These are phyloP conservation scores for Sebastolobus altivelis DNA, from an alignment of 2,797 vertebrate species.

Conservation along the genomic window DNA sequence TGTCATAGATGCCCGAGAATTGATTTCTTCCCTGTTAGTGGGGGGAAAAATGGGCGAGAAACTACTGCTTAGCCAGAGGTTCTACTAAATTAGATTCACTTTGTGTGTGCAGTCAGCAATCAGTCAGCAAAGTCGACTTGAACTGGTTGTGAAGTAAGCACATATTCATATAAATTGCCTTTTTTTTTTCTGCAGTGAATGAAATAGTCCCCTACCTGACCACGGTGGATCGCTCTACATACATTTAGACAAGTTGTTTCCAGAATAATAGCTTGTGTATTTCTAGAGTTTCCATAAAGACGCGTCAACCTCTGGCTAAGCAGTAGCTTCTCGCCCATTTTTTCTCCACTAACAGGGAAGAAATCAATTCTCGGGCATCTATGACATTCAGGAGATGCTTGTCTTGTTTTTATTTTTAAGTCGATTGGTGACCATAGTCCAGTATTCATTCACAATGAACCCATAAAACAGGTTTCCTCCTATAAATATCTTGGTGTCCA, in stretches of 20 bases:
- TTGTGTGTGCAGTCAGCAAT: conserved; percentile 83
- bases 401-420: conserved; percentile 58
- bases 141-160: conserved; percentile 79
- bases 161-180: conserved; percentile 80
- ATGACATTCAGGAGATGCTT: conserved; percentile 79
- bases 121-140: conserved; percentile 83
- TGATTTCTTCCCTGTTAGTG: conserved; percentile 83
- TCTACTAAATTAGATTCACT: conserved; percentile 84
- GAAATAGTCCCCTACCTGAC: conserved; percentile 65
- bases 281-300: conserved; percentile 45
- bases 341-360: conserved; percentile 78
- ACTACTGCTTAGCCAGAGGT: conserved; percentile 84
- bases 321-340: conserved; percentile 80
- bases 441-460: no score
- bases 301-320: conserved; percentile 79
- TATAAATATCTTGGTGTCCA: no score
- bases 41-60: conserved; percentile 79
- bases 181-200: conserved; percentile 73
- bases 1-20: conserved; percentile 79
- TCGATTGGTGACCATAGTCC: no score
- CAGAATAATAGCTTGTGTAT: conserved; percentile 50
- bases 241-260: conserved; percentile 67
- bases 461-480: no score
- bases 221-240: conserved; percentile 49
- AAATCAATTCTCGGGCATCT: conserved; percentile 81